These are phyloP conservation scores for Masticophis lateralis DNA, from an alignment of 2,797 vertebrate genomes.

Conservation along the genomic window DNA sequence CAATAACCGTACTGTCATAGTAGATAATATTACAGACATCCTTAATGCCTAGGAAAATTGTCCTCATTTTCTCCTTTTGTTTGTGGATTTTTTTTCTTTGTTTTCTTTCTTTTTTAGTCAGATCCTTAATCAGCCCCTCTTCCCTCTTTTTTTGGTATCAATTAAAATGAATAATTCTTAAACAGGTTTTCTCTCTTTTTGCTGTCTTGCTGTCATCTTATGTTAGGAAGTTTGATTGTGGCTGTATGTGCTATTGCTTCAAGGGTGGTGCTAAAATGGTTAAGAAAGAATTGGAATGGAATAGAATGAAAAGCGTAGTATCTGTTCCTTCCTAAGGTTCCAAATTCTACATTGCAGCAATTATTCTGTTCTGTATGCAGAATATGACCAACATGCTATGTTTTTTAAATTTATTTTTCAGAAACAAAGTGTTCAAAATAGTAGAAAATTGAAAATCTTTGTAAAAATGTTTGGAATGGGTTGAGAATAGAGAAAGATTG, in stretches of 20 bases:
- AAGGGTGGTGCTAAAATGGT: neutral
- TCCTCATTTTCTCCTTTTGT: conserved; percentile 48
- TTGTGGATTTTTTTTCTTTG: conserved; percentile 36
- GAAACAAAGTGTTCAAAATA: neutral
- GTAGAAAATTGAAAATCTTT: conserved; percentile 1
- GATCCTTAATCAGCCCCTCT: conserved; percentile 42
- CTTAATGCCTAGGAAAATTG: conserved; percentile 59
- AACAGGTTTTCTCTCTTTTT: conserved; percentile 31
- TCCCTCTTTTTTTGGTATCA: neutral
- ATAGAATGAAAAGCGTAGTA: neutral
- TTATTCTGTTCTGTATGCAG: neutral
- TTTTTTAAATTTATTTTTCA: conserved; percentile 17
- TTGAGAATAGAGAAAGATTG: conserved; percentile 21
- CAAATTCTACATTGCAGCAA: neutral
- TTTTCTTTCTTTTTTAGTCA: conserved; percentile 32
- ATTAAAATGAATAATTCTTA: conserved; percentile 35
- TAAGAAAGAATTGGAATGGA: neutral
- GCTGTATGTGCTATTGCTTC: conserved; percentile 7
- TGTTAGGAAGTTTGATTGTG: conserved; percentile 17
- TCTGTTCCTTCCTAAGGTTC: neutral
- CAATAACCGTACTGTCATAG: conserved; percentile 66
- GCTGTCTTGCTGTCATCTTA: conserved; percentile 39
- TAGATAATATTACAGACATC: conserved; percentile 70
- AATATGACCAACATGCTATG: neutral
- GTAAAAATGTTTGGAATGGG: conserved; percentile 1